Evolutionary conservation across 2,113 vertebrate species (phyloP).

Genomic region (Engraulis encrasicolus): DNA sequence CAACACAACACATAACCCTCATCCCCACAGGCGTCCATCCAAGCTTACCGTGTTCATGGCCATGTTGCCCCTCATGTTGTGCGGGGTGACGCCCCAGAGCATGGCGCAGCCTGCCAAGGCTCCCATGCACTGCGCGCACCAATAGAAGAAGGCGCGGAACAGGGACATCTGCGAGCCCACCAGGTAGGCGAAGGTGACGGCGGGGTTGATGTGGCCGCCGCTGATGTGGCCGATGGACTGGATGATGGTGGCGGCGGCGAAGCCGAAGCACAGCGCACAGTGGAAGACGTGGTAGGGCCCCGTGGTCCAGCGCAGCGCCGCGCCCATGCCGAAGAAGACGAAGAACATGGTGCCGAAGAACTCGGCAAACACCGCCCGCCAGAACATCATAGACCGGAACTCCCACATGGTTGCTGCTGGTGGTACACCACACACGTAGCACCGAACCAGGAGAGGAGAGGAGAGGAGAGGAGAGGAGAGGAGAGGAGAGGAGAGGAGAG

Average conservation of each 20-base stretch:
- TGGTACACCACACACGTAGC: too few species aligned
- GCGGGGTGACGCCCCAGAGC: slow-evolving; percentile 88
- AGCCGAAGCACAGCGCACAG: slow-evolving; percentile 88
- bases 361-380: slow-evolving; percentile 92
- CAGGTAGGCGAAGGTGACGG: slow-evolving; percentile 90
- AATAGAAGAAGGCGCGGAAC: slow-evolving; percentile 87
- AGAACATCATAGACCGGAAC: slow-evolving; percentile 90
- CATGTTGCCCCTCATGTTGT: slow-evolving; percentile 86
- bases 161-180: slow-evolving; percentile 90
- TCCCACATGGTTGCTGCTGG: slow-evolving; percentile 84
- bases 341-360: slow-evolving; percentile 95
- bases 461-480: too few species aligned
- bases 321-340: slow-evolving; percentile 89
- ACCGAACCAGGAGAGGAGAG: too few species aligned
- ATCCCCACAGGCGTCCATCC: not conserved
- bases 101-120: slow-evolving; percentile 87
- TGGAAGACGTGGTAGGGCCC: slow-evolving; percentile 85
- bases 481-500: too few species aligned
- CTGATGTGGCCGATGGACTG: slow-evolving; percentile 91
- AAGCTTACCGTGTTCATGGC: slow-evolving; percentile 87
- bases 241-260: slow-evolving; percentile 88
- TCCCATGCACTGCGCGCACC: slow-evolving; percentile 87
- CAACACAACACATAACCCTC: slow-evolving; percentile 5
- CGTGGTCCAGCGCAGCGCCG: slow-evolving; percentile 85
- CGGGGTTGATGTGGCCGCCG: slow-evolving; percentile 91